phyloP scores from a whole-genome alignment of 2,888 invertebrate genomes.

The Pharmacophagus antenor region DNA sequence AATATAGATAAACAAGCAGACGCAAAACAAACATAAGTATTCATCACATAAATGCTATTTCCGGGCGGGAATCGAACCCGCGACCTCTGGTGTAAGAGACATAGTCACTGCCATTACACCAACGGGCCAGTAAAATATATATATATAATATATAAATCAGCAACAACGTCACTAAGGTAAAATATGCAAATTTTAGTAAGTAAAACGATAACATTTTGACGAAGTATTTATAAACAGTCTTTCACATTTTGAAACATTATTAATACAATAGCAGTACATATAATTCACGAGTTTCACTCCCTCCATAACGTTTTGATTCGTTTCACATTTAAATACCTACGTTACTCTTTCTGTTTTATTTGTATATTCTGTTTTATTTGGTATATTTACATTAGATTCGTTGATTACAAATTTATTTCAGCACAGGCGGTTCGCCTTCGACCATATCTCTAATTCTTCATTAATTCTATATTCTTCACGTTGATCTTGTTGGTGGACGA shows the following conservation, averaged over 20 bases:
- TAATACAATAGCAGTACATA: background rate
- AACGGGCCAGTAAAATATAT: too few species aligned
- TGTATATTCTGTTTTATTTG: background rate
- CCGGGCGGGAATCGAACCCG: too few species aligned
- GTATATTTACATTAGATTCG: background rate
- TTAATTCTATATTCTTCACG: conserved; percentile 74
- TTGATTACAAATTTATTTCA: conserved; percentile 26
- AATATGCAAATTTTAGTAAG: background rate
- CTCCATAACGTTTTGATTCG: background rate
- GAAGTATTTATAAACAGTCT: conserved; percentile 42
- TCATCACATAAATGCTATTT: too few species aligned
- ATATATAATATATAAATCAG: too few species aligned
- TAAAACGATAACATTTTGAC: conserved; percentile 2
- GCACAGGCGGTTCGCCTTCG: background rate
- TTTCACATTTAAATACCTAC: too few species aligned
- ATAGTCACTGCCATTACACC: too few species aligned
- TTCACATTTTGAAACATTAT: conserved; percentile 33
- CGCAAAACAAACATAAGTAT: too few species aligned
- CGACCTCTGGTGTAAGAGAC: too few species aligned
- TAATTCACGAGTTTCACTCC: background rate
- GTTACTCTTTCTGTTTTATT: too few species aligned
- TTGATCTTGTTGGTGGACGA: conserved; percentile 71
- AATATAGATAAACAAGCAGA: too few species aligned
- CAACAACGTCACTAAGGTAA: background rate
- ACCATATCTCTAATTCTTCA: conserved; percentile 60